Conservation (phyloP, 2,888 invertebrate genomes). For the Nematopogon swammerdamellus region DNA sequence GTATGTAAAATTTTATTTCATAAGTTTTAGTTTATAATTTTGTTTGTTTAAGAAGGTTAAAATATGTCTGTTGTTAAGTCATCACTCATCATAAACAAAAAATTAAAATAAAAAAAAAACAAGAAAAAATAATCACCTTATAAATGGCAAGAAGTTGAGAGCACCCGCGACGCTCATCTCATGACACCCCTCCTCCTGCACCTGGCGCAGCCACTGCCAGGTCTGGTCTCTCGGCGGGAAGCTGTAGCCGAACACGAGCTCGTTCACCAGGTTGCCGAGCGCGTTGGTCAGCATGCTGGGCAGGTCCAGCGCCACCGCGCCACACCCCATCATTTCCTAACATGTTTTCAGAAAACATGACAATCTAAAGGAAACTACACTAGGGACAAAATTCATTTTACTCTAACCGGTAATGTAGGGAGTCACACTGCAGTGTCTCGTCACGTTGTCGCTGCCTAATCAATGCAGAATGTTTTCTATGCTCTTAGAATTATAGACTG, state of each 20-base stretch:
- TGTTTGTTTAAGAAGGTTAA: no score
- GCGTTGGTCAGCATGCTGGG: constrained; percentile 60
- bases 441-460: no score
- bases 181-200: constrained; percentile 82
- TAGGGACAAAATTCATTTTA: no score
- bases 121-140: constrained; percentile 51
- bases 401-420: no score
- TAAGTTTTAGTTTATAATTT: no score
- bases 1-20: not conserved
- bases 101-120: not conserved
- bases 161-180: constrained; percentile 79
- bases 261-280: constrained; percentile 74
- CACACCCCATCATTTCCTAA: not conserved
- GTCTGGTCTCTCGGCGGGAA: constrained; percentile 66
- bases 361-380: no score
- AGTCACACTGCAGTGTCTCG: no score
- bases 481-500: no score
- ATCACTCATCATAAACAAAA: no score
- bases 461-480: no score
- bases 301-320: constrained; percentile 48
- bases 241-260: constrained; percentile 72
- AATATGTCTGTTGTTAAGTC: no score
- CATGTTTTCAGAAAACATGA: no score
- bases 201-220: constrained; percentile 73
- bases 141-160: constrained; percentile 79